Evolutionary conservation across 2,797 vertebrate genomes (phyloP), one percentile per base, ranked within the genome.

Genomic region (Falco peregrinus): DNA sequence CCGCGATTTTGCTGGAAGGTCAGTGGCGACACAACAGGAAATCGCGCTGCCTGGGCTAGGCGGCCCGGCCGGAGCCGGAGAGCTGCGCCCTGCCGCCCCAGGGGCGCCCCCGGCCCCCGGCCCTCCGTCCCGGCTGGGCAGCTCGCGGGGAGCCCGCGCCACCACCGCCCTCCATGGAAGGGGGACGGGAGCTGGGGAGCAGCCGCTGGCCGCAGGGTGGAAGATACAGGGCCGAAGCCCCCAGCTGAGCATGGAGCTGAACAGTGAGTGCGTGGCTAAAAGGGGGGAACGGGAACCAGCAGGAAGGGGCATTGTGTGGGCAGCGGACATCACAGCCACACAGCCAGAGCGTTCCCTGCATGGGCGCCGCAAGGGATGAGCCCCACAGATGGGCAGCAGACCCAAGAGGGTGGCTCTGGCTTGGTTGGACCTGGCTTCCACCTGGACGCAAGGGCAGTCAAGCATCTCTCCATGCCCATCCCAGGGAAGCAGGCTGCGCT

Each of bases 231-330:
- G 95, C 74, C 82, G 87, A 96, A 95, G 96, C 89, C 67, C 89
- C 91, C 95, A 59, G 91, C 94, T 39, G 93, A 97, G 97, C 97
- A 98, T 98, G 98, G 97, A 98, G 96, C 95, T 97, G 97, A 98
- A 98, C 98, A 96, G 98, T 98, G 96, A 98, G 98, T 97, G 85
- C 0, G 7, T 0, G 83, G 79, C 50, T 85, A 24, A 47, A 41
- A 64, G 18, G 24, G 91, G 79, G 50, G 65, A 37, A 80, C 15
- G 7, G 90, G 89, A 33, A 24, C 0, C 5, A 1, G 3, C 17
- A 65, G 79, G 57, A 89, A 43, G 54, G 89, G 87, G 78, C 80
- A 50, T 3, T 0, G 41, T 3, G 0, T 14, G 13, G 41, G 63
- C 76, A 26, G 48, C 12, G 3, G 26, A 21, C 17, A 17, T 25